phyloP scores from a whole-genome alignment of 1,140 invertebrate species.

The Pollicipes pollicipes region DNA sequence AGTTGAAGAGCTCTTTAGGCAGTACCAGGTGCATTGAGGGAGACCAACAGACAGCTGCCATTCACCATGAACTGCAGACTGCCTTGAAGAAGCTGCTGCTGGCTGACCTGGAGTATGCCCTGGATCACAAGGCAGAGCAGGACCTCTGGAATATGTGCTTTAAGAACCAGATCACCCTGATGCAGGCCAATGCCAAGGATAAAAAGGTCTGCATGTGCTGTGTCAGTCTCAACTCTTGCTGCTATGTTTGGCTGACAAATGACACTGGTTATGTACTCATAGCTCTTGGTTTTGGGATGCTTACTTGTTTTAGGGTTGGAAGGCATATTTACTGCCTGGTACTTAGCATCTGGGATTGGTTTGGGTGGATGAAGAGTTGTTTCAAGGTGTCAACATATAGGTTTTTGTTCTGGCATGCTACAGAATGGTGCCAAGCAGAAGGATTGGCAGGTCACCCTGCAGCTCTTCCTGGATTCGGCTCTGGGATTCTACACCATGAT shows the following conservation, averaged over 20 bases:
- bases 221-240: too few species aligned
- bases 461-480: background rate
- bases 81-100: background rate
- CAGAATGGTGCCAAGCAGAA: background rate
- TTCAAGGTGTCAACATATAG: background rate
- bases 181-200: background rate
- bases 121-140: background rate
- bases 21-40: background rate
- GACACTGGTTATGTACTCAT: background rate
- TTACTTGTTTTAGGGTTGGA: too few species aligned
- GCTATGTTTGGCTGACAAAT: too few species aligned
- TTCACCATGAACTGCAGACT: background rate
- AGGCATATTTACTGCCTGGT: background rate
- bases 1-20: background rate
- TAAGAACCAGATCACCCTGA: background rate
- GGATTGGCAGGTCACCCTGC: background rate
- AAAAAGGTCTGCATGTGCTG: too few species aligned
- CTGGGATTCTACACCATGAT: background rate
- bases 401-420: background rate
- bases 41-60: background rate
- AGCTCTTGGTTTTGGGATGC: background rate
- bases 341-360: background rate
- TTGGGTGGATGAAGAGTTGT: background rate
- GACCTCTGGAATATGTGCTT: background rate
- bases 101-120: background rate